Evolutionary conservation across 2,888 invertebrate species (phyloP), one percentile per base, ranked within the genome.

Genomic region (Torymus aiolomorphi): DNA sequence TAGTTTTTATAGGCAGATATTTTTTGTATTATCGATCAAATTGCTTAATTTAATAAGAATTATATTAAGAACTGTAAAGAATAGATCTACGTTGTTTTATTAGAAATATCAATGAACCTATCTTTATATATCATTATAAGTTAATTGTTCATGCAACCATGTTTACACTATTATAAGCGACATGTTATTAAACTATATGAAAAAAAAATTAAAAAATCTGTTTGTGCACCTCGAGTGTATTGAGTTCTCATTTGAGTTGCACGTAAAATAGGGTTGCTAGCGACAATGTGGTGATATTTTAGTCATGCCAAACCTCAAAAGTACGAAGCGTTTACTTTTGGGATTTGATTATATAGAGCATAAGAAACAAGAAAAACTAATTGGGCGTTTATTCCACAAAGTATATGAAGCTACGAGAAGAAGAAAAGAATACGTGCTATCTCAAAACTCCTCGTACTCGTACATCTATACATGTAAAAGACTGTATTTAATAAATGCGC

Each of bases 401-500:
- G 14, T 70, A 5, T 63, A 59, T 16, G 24, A 51, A 78, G 14
- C 24, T 65, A 18, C 24, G 12, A 11, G 63, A 71, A n/a, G 10
- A 66, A 49, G 69, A 62, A 61, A 0, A 3, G 61, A 61, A 51
- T 54, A 12, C 61, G 11, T 61, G 8, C 42, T 42, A 42, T 76
- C 42, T 52, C 4, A 18, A 72, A 13, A 52, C 16, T 78, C 67
- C 80, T 65, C 84, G 82, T 85, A 82, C 82, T 84, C 82, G 82
- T 76, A 63, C 73, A 76, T 83, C 69, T 82, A 69, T 74, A 76
- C 65, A 70, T 79, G 81, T 86, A 86, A 81, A 87, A 87, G 88
- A 87, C 86, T 87, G 87, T 86, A 82, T 88, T 88, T 85, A 88
- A 88, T 87, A 87, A 88, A 88, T 82, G 74, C 83, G 74, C 82